These are phyloP conservation scores for Nasonia longicornis DNA, from an alignment of 1,140 invertebrate species.

Conservation along the genomic window DNA sequence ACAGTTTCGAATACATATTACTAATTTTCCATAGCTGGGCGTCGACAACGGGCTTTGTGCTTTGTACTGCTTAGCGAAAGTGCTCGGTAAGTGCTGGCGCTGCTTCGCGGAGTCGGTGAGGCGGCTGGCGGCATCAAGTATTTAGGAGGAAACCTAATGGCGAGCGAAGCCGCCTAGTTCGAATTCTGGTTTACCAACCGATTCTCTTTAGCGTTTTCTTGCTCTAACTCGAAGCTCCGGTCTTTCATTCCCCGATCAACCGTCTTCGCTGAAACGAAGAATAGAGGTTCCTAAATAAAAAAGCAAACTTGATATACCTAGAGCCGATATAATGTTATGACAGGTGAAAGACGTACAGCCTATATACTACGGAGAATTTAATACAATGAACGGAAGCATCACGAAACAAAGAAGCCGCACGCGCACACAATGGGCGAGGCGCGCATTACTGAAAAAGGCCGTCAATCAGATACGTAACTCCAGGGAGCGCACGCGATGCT, in stretches of 20 bases:
- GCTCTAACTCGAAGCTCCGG: too few relatives aligned
- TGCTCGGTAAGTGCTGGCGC: conserved; percentile 36
- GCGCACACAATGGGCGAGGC: conserved; percentile 1
- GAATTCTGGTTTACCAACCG: conserved; percentile 18
- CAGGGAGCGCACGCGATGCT: conserved; percentile 33
- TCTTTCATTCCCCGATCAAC: too few relatives aligned
- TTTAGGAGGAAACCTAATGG: conserved; percentile 35
- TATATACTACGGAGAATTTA: neutral
- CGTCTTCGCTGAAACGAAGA: too few relatives aligned
- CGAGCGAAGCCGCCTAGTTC: conserved; percentile 4
- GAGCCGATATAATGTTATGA: too few relatives aligned
- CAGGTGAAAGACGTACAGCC: too few relatives aligned
- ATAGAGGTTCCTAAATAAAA: too few relatives aligned
- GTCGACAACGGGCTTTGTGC: neutral
- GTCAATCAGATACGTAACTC: conserved; percentile 37
- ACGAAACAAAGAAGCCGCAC: neutral
- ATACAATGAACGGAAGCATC: neutral
- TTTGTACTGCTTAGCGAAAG: conserved; percentile 21
- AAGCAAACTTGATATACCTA: too few relatives aligned
- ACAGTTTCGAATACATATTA: neutral
- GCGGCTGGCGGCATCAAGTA: conserved; percentile 27
- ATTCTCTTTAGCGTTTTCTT: conserved; percentile 5
- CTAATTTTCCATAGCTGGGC: neutral
- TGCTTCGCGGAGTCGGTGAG: conserved; percentile 16
- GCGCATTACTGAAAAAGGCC: conserved; percentile 26